Evolutionary conservation across 2,888 invertebrate species (phyloP).

Genomic region (Synanthedon vespiformis): DNA sequence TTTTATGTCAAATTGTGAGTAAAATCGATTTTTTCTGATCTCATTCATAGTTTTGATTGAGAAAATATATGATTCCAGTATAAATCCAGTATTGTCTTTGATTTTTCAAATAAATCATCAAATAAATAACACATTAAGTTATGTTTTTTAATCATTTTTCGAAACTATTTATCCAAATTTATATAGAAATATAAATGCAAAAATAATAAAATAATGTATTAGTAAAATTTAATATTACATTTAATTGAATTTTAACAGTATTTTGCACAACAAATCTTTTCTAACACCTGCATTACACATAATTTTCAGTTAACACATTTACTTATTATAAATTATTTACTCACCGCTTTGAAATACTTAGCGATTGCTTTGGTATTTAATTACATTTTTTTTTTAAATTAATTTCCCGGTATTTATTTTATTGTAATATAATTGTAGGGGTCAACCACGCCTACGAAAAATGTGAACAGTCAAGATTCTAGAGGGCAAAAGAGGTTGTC

Average conservation of each 20-base stretch:
- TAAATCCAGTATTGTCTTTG: no score
- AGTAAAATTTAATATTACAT: neutral
- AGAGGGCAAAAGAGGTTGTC: constrained; percentile 58
- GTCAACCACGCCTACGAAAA: constrained; percentile 42
- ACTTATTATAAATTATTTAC: neutral
- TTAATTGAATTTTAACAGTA: neutral
- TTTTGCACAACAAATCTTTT: neutral
- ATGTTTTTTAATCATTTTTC: no score
- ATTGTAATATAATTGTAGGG: constrained; percentile 21
- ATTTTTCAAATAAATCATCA: no score
- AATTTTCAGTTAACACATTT: neutral
- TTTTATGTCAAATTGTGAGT: no score
- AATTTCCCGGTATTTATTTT: neutral
- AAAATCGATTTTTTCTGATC: no score
- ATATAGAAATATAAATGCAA: no score
- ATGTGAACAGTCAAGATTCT: constrained; percentile 34
- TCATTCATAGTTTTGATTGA: no score
- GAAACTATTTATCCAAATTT: no score
- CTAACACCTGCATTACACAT: neutral
- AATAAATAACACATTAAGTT: no score
- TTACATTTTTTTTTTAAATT: neutral
- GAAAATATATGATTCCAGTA: no score
- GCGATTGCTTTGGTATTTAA: neutral
- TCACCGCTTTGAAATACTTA: neutral
- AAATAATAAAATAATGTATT: no score